Conservation (phyloP, 2,797 vertebrate genomes). For the Allobates femoralis region DNA sequence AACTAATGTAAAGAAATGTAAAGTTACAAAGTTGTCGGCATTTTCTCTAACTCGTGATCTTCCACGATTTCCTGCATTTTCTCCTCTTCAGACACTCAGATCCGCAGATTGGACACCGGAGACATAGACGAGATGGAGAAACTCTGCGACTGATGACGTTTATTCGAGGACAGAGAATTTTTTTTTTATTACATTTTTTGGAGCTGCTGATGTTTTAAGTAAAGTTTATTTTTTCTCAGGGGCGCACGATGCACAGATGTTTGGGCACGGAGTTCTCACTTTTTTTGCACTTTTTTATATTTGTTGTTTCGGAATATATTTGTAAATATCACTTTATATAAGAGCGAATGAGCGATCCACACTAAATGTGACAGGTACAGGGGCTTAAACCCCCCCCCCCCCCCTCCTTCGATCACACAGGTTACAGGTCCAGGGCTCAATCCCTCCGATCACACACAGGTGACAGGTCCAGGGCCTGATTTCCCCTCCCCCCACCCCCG, state of each 20-base stretch:
- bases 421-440: too few species aligned
- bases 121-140: constrained; percentile 74
- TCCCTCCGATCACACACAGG: too few species aligned
- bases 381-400: too few species aligned
- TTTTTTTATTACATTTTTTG: neutral
- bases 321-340: neutral
- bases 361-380: too few species aligned
- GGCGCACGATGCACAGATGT: neutral
- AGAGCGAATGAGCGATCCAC: too few species aligned
- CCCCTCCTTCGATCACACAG: too few species aligned
- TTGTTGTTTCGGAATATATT: neutral
- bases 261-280: neutral
- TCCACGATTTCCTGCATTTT: neutral
- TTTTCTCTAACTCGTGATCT: too few species aligned
- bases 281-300: neutral
- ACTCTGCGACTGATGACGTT: constrained; percentile 69
- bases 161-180: neutral
- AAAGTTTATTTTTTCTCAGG: neutral
- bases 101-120: constrained; percentile 70
- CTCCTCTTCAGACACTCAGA: constrained; percentile 70
- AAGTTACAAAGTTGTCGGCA: too few species aligned
- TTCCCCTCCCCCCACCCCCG: too few species aligned
- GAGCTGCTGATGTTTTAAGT: neutral
- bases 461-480: too few species aligned
- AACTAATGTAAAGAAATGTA: too few species aligned